These are phyloP conservation scores for Tachyglossus aculeatus DNA, from an alignment of 2,797 vertebrate genomes.

Conservation along the genomic window DNA sequence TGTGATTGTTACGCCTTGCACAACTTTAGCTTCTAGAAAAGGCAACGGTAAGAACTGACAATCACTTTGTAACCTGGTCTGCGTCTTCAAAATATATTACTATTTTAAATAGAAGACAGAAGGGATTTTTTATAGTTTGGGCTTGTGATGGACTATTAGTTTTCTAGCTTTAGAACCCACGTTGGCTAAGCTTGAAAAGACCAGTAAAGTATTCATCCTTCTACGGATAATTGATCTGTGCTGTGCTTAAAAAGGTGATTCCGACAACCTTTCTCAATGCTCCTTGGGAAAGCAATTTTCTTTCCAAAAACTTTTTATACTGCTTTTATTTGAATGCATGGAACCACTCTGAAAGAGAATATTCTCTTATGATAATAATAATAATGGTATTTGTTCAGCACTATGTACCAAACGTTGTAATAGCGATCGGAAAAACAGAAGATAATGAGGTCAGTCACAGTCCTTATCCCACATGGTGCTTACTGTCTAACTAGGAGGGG, in stretches of 20 bases:
- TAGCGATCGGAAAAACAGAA: too few species aligned
- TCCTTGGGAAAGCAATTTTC: background rate
- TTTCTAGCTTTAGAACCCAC: background rate
- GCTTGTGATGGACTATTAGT: background rate
- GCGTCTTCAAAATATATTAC: background rate
- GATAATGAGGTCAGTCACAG: too few species aligned
- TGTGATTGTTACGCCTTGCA: background rate
- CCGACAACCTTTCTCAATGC: background rate
- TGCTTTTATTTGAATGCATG: background rate
- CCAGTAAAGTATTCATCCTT: background rate
- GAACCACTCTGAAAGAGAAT: background rate
- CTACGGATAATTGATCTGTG: accelerated
- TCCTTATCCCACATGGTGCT: too few species aligned
- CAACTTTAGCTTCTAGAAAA: background rate
- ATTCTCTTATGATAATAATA: too few species aligned
- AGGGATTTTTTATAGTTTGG: background rate
- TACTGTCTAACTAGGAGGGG: too few species aligned
- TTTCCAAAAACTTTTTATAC: background rate
- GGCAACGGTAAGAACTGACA: background rate
- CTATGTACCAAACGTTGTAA: too few species aligned
- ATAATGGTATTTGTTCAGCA: too few species aligned
- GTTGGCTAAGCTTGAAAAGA: background rate
- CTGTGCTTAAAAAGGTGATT: background rate
- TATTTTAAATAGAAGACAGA: background rate
- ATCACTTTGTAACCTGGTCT: background rate